These are phyloP conservation scores for Benitochromis conjunctus DNA, from an alignment of 2,113 vertebrate species.

Conservation along the genomic window DNA sequence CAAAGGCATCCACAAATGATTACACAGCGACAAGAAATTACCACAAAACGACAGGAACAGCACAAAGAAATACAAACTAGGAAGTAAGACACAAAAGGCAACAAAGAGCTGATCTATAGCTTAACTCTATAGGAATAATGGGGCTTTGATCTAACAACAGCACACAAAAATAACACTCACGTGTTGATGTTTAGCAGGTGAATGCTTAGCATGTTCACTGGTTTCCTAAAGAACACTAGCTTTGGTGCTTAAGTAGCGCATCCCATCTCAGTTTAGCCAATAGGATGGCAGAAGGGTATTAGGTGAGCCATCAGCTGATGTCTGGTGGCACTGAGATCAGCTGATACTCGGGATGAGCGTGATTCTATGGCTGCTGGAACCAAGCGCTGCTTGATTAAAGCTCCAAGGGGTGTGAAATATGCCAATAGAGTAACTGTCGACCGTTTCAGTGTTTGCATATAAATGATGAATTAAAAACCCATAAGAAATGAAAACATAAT, in stretches of 20 bases:
- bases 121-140: neutral
- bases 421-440: neutral
- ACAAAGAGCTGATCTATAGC: neutral
- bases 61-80: neutral
- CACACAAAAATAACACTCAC: neutral
- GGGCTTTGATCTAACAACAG: neutral
- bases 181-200: neutral
- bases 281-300: neutral
- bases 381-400: neutral
- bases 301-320: neutral
- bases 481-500: neutral
- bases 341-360: neutral
- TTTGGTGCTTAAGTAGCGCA: neutral
- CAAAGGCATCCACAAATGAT: neutral
- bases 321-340: neutral
- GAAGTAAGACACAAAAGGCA: neutral
- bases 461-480: neutral
- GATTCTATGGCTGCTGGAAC: neutral
- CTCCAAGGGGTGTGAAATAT: neutral
- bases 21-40: neutral
- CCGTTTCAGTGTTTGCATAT: neutral
- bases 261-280: neutral
- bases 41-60: neutral
- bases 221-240: neutral
- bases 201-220: neutral